These are phyloP conservation scores for Drosophila borealis DNA, from an alignment of 2,888 invertebrate species.

Conservation along the genomic window DNA sequence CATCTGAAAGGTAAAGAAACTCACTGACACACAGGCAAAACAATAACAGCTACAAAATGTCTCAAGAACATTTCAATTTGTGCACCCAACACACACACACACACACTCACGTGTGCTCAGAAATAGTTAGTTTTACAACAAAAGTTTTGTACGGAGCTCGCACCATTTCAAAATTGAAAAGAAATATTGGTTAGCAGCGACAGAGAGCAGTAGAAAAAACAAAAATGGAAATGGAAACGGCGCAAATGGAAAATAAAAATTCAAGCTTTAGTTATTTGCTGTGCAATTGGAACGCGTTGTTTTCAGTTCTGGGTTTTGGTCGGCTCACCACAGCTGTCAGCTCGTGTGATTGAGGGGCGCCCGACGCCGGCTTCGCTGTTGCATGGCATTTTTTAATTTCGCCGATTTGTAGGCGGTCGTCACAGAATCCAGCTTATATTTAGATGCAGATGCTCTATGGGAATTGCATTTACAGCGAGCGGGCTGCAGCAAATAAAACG, in stretches of 20 bases:
- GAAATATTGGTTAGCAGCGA: constrained; percentile 68
- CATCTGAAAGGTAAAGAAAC: constrained; percentile 57
- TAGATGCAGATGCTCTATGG: constrained; percentile 7
- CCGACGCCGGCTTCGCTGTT: constrained; percentile 22
- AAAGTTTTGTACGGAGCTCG: constrained; percentile 50
- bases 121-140: constrained; percentile 74
- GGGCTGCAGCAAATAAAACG: not conserved
- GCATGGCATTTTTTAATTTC: constrained; percentile 34
- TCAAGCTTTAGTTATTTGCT: constrained; percentile 26
- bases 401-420: constrained; percentile 51
- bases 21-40: constrained; percentile 59
- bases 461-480: constrained; percentile 12
- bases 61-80: constrained; percentile 78
- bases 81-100: constrained; percentile 21
- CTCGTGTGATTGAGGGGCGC: constrained; percentile 53
- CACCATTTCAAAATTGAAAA: constrained; percentile 68
- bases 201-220: constrained; percentile 4
- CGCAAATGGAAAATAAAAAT: constrained; percentile 40
- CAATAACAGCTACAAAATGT: constrained; percentile 71
- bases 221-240: constrained; percentile 2
- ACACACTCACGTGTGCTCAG: constrained; percentile 3
- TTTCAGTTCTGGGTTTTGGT: constrained; percentile 20
- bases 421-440: constrained; percentile 18
- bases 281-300: constrained; percentile 22
- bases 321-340: constrained; percentile 68